Evolutionary conservation across 2,797 vertebrate genomes (phyloP), one percentile per base, ranked within the genome.

Genomic region (Crocodylus rhombifer): DNA sequence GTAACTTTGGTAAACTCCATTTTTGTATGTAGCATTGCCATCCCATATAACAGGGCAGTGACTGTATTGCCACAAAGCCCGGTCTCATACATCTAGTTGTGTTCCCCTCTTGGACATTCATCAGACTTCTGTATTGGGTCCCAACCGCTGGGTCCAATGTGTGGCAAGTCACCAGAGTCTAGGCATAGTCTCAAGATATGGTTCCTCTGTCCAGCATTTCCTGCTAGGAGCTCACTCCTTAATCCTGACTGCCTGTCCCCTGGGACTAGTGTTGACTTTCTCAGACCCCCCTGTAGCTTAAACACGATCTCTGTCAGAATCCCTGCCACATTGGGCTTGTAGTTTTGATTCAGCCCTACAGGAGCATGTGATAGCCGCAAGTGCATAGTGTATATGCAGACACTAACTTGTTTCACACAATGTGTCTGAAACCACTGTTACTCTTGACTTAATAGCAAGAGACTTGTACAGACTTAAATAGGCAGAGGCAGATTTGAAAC

Each of bases 361-460:
- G 36, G 30, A 42, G 13, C 61, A 36, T 42, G 23, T 51, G 69
- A 13, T 4, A 86, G 15, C 74, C 87, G 62, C 71, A 83, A 28
- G 57, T 75, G 13, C 14, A 61, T 55, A 13, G 12, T 17, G 5
- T 0, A 5, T 28, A 25, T 9, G 10, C 77, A 28, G 14, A 18
- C 33, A 63, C 28, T 62, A 71, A 1, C 20, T 42, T 0, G 0
- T 6, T 42, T 5, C 51, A 0, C 15, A 26, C 28, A 18, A 5
- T 33, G 42, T 82, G 42, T 65, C 56, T 89, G 57, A 4, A 82
- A 15, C 2, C 17, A 2, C 36, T 51, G 15, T 36, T 89, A 58
- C 10, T 42, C 28, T 23, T 81, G 3, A 2, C 20, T 20, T 64
- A n/a, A 33, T 10, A 21, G 14, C 58, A 17, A 69, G 57, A 7